Evolutionary conservation across 2,797 vertebrate genomes (phyloP), one percentile per base, ranked within the genome.

Genomic region (Parauchenoglanis punctatus): DNA sequence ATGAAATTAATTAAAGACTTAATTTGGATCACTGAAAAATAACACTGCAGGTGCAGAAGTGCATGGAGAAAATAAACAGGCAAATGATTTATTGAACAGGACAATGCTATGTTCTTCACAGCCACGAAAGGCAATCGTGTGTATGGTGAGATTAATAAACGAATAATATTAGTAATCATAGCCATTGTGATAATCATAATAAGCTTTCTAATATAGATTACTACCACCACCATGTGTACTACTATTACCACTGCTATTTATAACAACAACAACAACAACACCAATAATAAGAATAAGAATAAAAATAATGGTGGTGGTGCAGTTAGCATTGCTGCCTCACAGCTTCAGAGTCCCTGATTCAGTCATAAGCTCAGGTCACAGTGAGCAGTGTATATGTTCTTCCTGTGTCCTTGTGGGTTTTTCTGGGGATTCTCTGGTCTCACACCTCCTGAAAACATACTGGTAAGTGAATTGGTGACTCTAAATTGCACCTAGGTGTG

Each of bases 381-480:
- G 18, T 40, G 5, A 80, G 77, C 10, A 25, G 18, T 59, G 58
- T 78, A 78, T 20, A 81, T 13, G 25, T 49, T 10, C 7, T 28
- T 7, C 25, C 3, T 15, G 0, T 44, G 23, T 17, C 78, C 15
- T 8, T 81, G 31, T 81, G 40, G 20, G 15, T 15, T 35, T 63
- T 44, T 18, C 11, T n/a, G 3, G 61, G 4, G 8, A 78, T 58
- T 78, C 28, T 23, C 31, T 28, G 28, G 28, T 58, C 46, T 49
- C 25, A 25, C 77, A 59, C 28, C 77, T 59, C 56, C 10, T 2
- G 0, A 40, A 61, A 80, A 80, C 31, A 13, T 23, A 59, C 59
- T 82, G 80, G 25, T 49, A 63, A 65, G 44, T 49, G 59, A 81
- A 81, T n/a, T 65, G 59, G 25, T 81, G 44, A 81, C 40, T 81